Evolutionary conservation across 2,888 invertebrate genomes (phyloP), one percentile per base, ranked within the genome.

Genomic region (Brachypalpus laphriformis): DNA sequence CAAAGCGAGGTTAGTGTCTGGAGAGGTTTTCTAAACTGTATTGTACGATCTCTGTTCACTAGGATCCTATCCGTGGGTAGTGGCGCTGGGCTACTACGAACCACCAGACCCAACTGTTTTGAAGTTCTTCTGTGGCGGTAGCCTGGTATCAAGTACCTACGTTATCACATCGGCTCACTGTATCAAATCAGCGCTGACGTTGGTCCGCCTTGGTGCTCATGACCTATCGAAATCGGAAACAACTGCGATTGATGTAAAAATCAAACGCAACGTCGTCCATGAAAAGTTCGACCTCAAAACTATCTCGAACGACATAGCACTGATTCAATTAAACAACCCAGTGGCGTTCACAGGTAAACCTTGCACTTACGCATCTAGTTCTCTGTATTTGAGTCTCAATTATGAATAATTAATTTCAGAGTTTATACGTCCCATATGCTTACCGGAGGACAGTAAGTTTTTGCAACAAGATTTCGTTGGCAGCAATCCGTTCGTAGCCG

Each of bases 1-100:
- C 90, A 0, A 87, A 88, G 74, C 88, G 86, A 70, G 91, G 92
- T 91, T 51, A 76, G 71, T 18, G 8, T 37, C n/a, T 47, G 18
- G 8, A 8, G 2, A 8, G 0, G 3, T 45, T 16, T 16, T 7
- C 2, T 18, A 2, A 11, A 4, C 25, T 25, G 0, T n/a, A 8
- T 18, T 20, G 1, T 0, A 47, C 11, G 9, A 11, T 11, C 3
- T 6, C 11, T 11, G 47, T 20, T 7, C 4, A 22, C 9, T 80
- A 72, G 96, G 96, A 22, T 93, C 95, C 56, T 96, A 96, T 94
- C 97, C 97, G 0, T 97, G 97, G 97, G 94, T 97, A 93, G 96
- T 96, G 0, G 96, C 96, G 8, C 94, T 96, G 86, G 96, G 95
- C 88, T 93, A 96, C 80, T 87, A 83, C 3, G 89, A 90, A 51